Evolutionary conservation across 1,140 invertebrate species (phyloP), one percentile per base, ranked within the genome.

Genomic region (Aphelenchoides avenae): DNA sequence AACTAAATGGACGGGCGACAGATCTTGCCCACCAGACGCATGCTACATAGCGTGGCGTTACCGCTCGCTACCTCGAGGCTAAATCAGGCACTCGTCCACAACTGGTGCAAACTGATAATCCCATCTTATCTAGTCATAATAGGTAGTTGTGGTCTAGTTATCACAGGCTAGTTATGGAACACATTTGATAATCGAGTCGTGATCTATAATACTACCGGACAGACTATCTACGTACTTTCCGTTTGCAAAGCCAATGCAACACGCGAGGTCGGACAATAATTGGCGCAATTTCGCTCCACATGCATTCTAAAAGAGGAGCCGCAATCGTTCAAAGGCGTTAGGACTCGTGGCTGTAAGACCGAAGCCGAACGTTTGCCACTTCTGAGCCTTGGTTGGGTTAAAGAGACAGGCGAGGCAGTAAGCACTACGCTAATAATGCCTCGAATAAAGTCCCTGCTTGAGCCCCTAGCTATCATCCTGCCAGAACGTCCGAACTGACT

Each of bases 41-140:
- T 34, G 6, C 59, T 66, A 43, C 66, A 70, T 29, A 64, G 37
- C 18, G 63, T 70, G 4, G 66, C 66, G 29, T 67, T 15, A 5
- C 26, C 60, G 7, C 63, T 66, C 13, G 13, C 68, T 24, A 70
- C 49, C n/a, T 46, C 53, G 1, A 71, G 33, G 18, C 57, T 67
- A 4, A 30, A 5, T 24, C 30, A 9, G 20, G 31, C 7, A 64
- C 5, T 37, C 42, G n/a, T 9, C 11, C 24, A 2, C 46, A 61
- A 33, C 11, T n/a, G n/a, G n/a, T n/a, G n/a, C 6, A 4, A 54
- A 58, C n/a, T 9, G 5, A 57, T 29, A 60, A 26, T n/a, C 15
- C 18, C 15, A 46, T 6, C 26, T 13, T 33, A 4, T 44, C n/a
- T 34, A 46, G 52, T 40, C n/a, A 50, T 50, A n/a, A 5, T 40